A percentile compares a stretch with the other conserved stretches of the same genome.
Evolutionary conservation across 2,797 vertebrate species (phyloP).

Genomic region (Phoeniculus purpureus): DNA sequence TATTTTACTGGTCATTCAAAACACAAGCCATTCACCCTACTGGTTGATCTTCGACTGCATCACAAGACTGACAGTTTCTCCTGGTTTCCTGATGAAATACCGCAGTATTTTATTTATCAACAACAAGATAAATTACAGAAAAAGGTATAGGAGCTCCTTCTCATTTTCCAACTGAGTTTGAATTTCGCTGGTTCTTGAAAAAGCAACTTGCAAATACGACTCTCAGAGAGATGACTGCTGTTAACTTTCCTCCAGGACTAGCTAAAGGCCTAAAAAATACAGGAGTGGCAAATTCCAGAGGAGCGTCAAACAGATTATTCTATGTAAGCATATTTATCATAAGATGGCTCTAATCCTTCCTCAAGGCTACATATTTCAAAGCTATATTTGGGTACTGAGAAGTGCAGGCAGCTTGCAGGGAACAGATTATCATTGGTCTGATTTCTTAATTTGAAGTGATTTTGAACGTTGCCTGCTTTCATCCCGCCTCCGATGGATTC

Average conservation of each 20-base stretch:
- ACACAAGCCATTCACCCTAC: not conserved
- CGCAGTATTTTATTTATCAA: not conserved
- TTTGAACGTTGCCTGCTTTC: constrained; percentile 23
- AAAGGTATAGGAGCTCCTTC: not conserved
- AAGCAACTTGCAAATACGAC: not conserved
- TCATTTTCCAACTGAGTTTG: not conserved
- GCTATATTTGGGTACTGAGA: constrained; percentile 41
- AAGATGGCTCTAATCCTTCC: constrained; percentile 59
- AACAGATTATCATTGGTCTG: not conserved
- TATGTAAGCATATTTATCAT: constrained; percentile 41
- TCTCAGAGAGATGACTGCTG: constrained; percentile 5
- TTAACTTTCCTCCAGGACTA: not conserved
- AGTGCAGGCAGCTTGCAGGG: constrained; percentile 2
- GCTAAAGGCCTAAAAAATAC: constrained; percentile 23
- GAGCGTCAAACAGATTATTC: constrained; percentile 60
- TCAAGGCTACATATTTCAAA: constrained; percentile 39
- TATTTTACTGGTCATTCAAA: not conserved
- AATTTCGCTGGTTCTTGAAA: not conserved
- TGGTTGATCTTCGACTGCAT: not conserved
- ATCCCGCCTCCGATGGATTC: not conserved
- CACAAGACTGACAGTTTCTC: not conserved
- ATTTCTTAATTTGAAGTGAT: constrained; percentile 58
- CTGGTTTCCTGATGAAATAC: not conserved
- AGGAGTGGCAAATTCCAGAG: constrained; percentile 65
- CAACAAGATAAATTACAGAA: not conserved